Evolutionary conservation across 1,140 invertebrate genomes (phyloP).

Genomic region (Melipona quadrifasciata): DNA sequence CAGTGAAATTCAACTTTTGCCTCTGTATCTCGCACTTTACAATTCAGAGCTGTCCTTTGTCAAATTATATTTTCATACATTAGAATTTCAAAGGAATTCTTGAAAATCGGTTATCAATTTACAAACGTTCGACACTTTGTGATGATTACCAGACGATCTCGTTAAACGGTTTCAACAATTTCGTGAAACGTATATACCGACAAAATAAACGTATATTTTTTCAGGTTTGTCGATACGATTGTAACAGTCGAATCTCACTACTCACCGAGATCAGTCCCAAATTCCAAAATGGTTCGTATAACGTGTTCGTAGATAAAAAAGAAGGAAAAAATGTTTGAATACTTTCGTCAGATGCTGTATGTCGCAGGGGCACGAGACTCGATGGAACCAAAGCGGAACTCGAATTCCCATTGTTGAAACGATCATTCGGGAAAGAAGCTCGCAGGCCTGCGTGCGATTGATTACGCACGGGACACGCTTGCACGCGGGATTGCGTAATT

Average conservation of each 20-base stretch:
- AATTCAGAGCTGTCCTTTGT: not conserved
- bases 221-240: too few relatives aligned
- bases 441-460: not conserved
- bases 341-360: not conserved
- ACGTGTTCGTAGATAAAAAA: too few relatives aligned
- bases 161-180: too few relatives aligned
- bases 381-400: not conserved
- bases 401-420: not conserved
- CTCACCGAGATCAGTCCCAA: too few relatives aligned
- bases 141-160: too few relatives aligned
- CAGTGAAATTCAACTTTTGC: too few relatives aligned
- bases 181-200: too few relatives aligned
- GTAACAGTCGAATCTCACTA: too few relatives aligned
- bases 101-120: too few relatives aligned
- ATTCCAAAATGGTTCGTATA: too few relatives aligned
- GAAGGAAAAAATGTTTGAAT: not conserved
- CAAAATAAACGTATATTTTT: too few relatives aligned
- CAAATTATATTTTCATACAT: not conserved
- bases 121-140: not conserved
- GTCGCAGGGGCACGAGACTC: too few relatives aligned
- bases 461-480: not conserved
- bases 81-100: not conserved
- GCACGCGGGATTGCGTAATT: conserved; percentile 34
- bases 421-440: conserved; percentile 10
- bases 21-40: not conserved